These are phyloP conservation scores for western clawed frog (Xenopus tropicalis) DNA, from an alignment of 2,113 vertebrate species.

Conservation along the genomic window DNA sequence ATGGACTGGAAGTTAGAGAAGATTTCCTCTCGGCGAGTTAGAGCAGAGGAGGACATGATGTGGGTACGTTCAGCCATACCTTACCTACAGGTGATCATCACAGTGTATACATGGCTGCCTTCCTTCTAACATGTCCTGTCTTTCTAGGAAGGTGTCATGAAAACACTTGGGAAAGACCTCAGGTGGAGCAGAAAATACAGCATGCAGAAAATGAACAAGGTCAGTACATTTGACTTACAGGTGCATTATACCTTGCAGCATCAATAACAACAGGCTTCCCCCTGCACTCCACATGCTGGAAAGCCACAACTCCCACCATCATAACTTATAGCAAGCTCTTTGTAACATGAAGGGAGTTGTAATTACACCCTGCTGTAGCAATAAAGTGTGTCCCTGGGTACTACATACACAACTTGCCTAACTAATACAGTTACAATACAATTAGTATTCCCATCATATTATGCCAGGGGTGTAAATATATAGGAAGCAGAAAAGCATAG, in stretches of 20 bases:
- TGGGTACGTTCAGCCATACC: constrained; percentile 23
- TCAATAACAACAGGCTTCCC: no score
- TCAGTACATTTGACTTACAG: not conserved
- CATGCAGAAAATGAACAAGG: constrained; percentile 24
- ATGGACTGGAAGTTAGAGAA: constrained; percentile 46
- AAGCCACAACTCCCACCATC: no score
- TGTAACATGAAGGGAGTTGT: no score
- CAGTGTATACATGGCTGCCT: not conserved
- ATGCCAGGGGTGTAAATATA: not conserved
- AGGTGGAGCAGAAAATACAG: constrained; percentile 5
- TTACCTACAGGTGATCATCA: not conserved
- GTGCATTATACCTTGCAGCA: no score
- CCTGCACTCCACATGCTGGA: no score
- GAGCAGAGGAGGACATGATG: constrained; percentile 41
- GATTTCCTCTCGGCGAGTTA: constrained; percentile 24
- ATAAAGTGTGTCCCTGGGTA: no score
- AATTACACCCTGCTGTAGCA: no score
- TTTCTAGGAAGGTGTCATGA: constrained; percentile 31
- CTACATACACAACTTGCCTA: not conserved
- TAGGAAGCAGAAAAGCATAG: not conserved
- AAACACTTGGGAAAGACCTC: constrained; percentile 20
- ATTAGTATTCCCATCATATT: not conserved
- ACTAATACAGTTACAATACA: no score
- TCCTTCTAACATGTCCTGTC: not conserved
- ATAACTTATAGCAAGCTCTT: no score